Evolutionary conservation across 1,140 invertebrate genomes (phyloP).

Genomic region (Bactericera cockerelli): DNA sequence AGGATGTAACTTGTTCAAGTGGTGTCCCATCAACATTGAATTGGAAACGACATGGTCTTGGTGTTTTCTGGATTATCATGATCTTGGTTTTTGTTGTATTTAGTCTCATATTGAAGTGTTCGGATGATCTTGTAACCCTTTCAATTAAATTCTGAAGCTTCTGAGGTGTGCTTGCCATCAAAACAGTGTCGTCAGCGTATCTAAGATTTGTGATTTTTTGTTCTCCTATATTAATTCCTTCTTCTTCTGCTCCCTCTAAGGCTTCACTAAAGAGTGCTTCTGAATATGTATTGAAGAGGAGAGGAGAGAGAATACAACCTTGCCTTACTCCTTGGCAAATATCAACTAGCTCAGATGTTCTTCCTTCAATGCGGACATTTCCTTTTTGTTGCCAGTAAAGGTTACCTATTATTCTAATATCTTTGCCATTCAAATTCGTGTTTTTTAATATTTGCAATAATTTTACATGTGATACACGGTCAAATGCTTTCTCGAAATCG

Average conservation of each 20-base stretch:
- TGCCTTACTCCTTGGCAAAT: conserved; percentile 22
- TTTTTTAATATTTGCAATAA: conserved; percentile 15
- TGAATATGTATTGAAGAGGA: conserved; percentile 26
- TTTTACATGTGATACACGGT: conserved; percentile 15
- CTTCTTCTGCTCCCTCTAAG: conserved; percentile 6
- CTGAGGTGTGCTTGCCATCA: conserved; percentile 11
- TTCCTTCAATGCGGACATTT: conserved; percentile 8
- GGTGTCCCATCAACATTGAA: neutral
- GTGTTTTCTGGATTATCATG: conserved; percentile 9
- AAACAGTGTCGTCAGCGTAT: conserved; percentile 18
- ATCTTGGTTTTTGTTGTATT: conserved; percentile 3
- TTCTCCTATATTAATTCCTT: conserved; percentile 14
- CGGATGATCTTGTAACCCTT: neutral
- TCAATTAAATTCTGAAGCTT: conserved; percentile 9
- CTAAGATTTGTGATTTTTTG: conserved; percentile 13
- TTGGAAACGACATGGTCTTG: neutral
- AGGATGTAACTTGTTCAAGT: conserved; percentile 7
- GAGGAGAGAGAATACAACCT: conserved; percentile 24
- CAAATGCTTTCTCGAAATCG: conserved; percentile 19
- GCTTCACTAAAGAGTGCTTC: conserved; percentile 14
- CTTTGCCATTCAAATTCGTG: neutral
- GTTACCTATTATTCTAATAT: conserved; percentile 17
- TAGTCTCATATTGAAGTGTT: neutral
- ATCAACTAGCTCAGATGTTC: conserved; percentile 8
- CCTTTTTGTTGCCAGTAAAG: conserved; percentile 17